Evolutionary conservation across 2,113 vertebrate species (phyloP), one percentile per base, ranked within the genome.

Genomic region (Toxotes chatareus): DNA sequence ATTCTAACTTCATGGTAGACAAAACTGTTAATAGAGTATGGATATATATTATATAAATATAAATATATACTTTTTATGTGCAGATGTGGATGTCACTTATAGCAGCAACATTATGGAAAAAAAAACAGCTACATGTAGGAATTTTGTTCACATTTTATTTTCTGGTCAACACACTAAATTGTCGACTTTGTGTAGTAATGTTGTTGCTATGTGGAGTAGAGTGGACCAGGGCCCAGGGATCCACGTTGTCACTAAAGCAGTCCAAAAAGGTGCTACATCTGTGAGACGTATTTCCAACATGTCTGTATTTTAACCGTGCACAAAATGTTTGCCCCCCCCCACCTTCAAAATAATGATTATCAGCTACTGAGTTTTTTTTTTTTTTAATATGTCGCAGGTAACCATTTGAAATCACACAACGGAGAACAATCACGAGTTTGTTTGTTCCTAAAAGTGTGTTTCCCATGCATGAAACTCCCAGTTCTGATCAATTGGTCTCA

Each of bases 11-110:
- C 93, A 94, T 93, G 92, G 93, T 96, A 95, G 95, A 94, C 90
- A 90, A 92, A 94, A 91, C 94, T 95, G 94, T 95, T 94, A 94
- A 95, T 95, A 96, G 95, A 95, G 90, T 95, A 95, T 66, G 94
- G 92, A 95, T 95, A 95, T 95, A 95, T 95, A 95, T 95, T 95
- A 94, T 96, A 95, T 95, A 95, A 93, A 95, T 94, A 95, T 94
- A 95, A 93, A 95, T 94, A 96, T 95, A 95, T 95, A 95, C 91
- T 95, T 95, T 96, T 95, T 96, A 95, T 94, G 94, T 95, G 94
- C 94, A 93, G 92, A 94, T 93, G 93, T 95, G 94, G 93, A 94
- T 94, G 95, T 96, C 94, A 95, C 94, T 91, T 93, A 94, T 94
- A 92, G 92, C 94, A 93, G 92, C 94, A 95, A 94, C 93, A 92